phyloP scores from a whole-genome alignment of 2,113 vertebrate species.

The Tragelaphus strepsiceros region DNA sequence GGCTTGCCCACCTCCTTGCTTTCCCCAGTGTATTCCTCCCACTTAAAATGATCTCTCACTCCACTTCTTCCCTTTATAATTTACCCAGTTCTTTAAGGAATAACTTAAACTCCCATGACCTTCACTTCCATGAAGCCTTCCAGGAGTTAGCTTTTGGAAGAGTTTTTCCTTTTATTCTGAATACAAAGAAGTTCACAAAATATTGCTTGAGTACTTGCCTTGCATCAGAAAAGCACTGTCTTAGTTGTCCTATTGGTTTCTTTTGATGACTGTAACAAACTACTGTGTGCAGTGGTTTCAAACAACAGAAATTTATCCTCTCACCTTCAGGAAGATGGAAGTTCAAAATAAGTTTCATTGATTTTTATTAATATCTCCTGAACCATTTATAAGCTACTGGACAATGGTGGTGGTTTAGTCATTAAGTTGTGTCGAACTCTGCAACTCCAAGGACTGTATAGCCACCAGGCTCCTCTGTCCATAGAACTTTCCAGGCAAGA shows the following conservation, averaged over 20 bases:
- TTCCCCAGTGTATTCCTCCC: background rate
- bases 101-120: background rate
- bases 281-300: background rate
- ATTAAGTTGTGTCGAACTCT: background rate
- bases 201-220: background rate
- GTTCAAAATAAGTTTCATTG: background rate
- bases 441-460: background rate
- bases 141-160: background rate
- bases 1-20: background rate
- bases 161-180: background rate
- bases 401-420: background rate
- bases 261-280: background rate
- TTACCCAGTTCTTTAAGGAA: background rate
- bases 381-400: background rate
- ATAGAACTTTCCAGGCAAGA: background rate
- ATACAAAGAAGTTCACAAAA: background rate
- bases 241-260: background rate
- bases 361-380: background rate
- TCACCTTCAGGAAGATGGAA: background rate
- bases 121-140: background rate
- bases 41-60: background rate
- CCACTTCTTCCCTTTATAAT: background rate
- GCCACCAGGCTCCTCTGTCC: background rate
- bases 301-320: background rate
- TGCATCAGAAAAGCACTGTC: background rate